These are phyloP conservation scores for Lethocerus indicus DNA, from an alignment of 1,140 invertebrate species.

Conservation along the genomic window DNA sequence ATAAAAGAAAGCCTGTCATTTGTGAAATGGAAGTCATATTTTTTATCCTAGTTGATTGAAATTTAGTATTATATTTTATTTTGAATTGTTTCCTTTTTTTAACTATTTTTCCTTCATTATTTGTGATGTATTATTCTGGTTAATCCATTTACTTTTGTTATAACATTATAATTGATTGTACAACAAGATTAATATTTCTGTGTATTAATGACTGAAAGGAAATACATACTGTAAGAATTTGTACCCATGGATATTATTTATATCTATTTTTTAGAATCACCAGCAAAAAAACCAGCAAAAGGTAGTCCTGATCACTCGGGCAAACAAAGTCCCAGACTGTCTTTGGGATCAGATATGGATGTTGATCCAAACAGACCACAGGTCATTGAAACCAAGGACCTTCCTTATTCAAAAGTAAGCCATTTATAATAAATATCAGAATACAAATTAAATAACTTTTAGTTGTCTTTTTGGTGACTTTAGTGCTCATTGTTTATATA, in stretches of 20 bases:
- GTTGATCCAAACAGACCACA: conserved; percentile 15
- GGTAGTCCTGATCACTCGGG: conserved; percentile 18
- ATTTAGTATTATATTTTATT: too few relatives aligned
- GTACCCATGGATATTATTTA: conserved; percentile 3
- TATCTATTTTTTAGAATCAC: conserved; percentile 17
- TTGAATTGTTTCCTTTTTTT: background rate
- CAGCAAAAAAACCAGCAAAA: conserved; percentile 17
- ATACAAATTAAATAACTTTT: background rate
- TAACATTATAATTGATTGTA: too few relatives aligned
- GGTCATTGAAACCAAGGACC: conserved; percentile 18
- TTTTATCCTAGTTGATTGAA: too few relatives aligned
- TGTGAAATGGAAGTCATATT: too few relatives aligned
- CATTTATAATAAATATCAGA: background rate
- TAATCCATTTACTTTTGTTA: too few relatives aligned
- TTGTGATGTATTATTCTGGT: background rate
- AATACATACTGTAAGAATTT: background rate
- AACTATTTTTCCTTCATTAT: background rate
- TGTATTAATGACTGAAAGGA: background rate
- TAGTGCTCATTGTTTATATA: background rate
- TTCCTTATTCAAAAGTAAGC: conserved; percentile 19
- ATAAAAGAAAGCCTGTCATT: too few relatives aligned
- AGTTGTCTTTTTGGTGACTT: background rate
- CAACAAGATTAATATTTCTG: too few relatives aligned
- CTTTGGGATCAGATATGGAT: conserved; percentile 13
- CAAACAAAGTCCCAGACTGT: conserved; percentile 12